These are phyloP conservation scores for Crambe crambe DNA, from an alignment of 37 sponge, comb jelly and placozoan species.

Conservation along the genomic window DNA sequence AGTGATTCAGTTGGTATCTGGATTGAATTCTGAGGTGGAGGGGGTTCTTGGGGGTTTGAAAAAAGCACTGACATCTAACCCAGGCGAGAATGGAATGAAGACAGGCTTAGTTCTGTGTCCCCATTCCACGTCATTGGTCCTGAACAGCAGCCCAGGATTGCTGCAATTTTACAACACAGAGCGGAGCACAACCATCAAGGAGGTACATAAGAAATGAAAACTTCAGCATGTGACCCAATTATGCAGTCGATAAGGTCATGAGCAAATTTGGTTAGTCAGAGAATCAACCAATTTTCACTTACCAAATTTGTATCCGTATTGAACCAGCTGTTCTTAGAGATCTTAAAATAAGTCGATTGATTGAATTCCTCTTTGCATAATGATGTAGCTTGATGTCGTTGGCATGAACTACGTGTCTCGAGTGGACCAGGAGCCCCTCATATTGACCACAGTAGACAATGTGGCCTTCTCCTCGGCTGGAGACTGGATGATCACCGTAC, in stretches of 20 bases:
- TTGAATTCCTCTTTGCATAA: no score
- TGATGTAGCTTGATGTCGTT: constrained; percentile 68
- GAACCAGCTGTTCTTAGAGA: no score
- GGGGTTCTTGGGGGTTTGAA: constrained; percentile 49
- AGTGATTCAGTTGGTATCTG: constrained; percentile 73
- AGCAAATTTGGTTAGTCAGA: no score
- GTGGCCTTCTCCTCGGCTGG: constrained; percentile 77
- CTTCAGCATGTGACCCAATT: no score
- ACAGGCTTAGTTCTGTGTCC: constrained; percentile 74
- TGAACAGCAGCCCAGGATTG: constrained; percentile 78
- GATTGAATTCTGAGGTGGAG: constrained; percentile 48
- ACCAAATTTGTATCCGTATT: no score
- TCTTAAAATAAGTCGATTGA: no score
- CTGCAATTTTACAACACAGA: constrained; percentile 75
- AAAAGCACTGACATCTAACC: constrained; percentile 25
- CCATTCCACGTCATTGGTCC: constrained; percentile 37
- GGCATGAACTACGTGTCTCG: constrained; percentile 85
- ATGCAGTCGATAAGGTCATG: no score
- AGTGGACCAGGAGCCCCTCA: constrained; percentile 50
- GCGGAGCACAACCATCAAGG: neutral
- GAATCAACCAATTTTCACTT: no score
- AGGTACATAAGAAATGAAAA: no score
- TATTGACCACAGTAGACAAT: constrained; percentile 66
- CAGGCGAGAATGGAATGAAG: constrained; percentile 50
- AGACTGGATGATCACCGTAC: constrained; percentile 89